Evolutionary conservation across 1,140 invertebrate species (phyloP).

Genomic region (Mya arenaria): DNA sequence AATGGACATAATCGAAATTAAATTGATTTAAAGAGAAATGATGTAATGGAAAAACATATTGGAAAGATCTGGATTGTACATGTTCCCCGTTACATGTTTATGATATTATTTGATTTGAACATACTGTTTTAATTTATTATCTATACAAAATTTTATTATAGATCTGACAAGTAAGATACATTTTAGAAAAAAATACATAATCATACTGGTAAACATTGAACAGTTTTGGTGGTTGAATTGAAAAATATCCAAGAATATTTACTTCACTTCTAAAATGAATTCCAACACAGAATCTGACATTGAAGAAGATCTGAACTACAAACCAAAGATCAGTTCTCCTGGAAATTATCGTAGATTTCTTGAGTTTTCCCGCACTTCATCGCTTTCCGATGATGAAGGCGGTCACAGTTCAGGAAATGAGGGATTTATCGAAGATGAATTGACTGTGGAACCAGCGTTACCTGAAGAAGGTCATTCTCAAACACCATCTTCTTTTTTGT

Average conservation of each 20-base stretch:
- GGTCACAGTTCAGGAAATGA: conserved; percentile 51
- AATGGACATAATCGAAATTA: too few relatives aligned
- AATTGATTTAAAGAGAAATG: too few relatives aligned
- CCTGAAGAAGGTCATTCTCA: conserved; percentile 64
- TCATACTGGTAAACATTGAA: not conserved
- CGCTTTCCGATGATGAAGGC: conserved; percentile 68
- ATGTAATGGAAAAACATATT: too few relatives aligned
- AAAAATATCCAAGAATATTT: too few relatives aligned
- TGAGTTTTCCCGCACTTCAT: conserved; percentile 60
- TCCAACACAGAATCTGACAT: conserved; percentile 30
- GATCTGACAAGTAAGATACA: not conserved
- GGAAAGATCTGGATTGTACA: too few relatives aligned
- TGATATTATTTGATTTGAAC: not conserved
- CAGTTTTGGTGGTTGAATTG: not conserved
- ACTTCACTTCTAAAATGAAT: not conserved
- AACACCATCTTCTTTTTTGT: too few relatives aligned
- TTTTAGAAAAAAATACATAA: not conserved
- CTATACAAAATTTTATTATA: not conserved
- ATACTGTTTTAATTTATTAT: not conserved
- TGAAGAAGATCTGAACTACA: conserved; percentile 53
- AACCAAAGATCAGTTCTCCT: conserved; percentile 66
- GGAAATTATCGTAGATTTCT: conserved; percentile 67
- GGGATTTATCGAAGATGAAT: conserved; percentile 64
- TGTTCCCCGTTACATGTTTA: not conserved
- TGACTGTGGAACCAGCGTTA: conserved; percentile 38